phyloP scores from a whole-genome alignment of 2,797 vertebrate species.

The Anguilla pacifica region DNA sequence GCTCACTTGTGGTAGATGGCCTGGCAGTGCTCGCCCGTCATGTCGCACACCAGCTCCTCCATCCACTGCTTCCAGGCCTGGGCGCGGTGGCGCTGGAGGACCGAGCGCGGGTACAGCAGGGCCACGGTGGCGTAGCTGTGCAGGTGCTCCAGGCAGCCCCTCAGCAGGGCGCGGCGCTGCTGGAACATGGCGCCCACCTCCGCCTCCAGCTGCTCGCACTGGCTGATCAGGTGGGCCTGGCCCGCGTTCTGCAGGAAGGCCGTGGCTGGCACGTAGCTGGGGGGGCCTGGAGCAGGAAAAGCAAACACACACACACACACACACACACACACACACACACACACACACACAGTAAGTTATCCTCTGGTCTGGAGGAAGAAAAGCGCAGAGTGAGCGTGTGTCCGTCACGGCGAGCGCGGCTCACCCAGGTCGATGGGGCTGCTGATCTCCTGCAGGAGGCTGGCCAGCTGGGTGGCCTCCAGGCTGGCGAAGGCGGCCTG shows the following conservation, averaged over 20 bases:
- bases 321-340: too few relatives aligned
- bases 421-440: conserved; percentile 93
- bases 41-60: conserved; percentile 90
- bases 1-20: conserved; percentile 89
- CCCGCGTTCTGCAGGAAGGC: conserved; percentile 96
- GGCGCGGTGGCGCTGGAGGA: conserved; percentile 86
- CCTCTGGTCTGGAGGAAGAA: neutral
- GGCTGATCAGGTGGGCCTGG: conserved; percentile 93
- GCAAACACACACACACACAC: too few relatives aligned
- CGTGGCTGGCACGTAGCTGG: conserved; percentile 96
- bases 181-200: conserved; percentile 88
- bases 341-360: neutral
- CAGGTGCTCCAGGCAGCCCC: conserved; percentile 89
- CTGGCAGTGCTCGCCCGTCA: conserved; percentile 89
- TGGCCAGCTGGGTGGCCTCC: conserved; percentile 94
- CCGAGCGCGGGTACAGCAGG: conserved; percentile 88
- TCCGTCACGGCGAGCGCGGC: conserved; percentile 20
- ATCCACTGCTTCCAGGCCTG: conserved; percentile 97
- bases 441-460: conserved; percentile 95
- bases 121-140: conserved; percentile 97
- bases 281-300: conserved; percentile 78
- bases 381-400: neutral
- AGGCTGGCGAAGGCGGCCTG: conserved; percentile 92
- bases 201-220: conserved; percentile 91
- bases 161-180: conserved; percentile 87